Conservation (phyloP, 2,888 invertebrate species). For the Brachylomia viminalis region DNA sequence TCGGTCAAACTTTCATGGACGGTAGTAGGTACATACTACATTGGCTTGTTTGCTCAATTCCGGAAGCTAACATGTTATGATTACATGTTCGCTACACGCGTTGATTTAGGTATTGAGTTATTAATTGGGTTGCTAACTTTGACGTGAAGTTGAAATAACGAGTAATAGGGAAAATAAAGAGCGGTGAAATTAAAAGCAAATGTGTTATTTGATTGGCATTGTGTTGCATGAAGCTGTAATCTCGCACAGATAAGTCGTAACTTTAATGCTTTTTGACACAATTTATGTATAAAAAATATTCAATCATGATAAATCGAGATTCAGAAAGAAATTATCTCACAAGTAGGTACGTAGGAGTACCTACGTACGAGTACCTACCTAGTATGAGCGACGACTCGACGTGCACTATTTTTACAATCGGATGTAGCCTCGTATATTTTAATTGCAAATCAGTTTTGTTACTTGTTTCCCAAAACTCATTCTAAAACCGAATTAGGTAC, state of each 20-base stretch:
- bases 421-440: too few relatives aligned
- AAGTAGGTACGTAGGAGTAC: background rate
- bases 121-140: conserved; percentile 27
- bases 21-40: background rate
- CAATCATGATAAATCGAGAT: background rate
- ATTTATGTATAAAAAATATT: background rate
- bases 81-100: conserved; percentile 31
- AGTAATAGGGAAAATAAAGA: background rate
- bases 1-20: conserved; percentile 10
- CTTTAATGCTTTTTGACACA: background rate
- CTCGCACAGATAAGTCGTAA: background rate
- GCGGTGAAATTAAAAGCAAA: background rate
- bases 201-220: background rate
- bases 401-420: too few relatives aligned
- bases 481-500: background rate
- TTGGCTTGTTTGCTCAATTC: conserved; percentile 12
- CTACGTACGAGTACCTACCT: too few relatives aligned
- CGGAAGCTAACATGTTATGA: conserved; percentile 29
- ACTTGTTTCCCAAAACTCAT: background rate
- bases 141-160: conserved; percentile 14
- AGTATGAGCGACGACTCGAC: background rate
- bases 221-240: background rate
- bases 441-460: too few relatives aligned
- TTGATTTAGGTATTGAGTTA: conserved; percentile 26
- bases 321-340: background rate